Evolutionary conservation across 1,140 invertebrate species (phyloP).

Genomic region (Dolichoris vasculosae): DNA sequence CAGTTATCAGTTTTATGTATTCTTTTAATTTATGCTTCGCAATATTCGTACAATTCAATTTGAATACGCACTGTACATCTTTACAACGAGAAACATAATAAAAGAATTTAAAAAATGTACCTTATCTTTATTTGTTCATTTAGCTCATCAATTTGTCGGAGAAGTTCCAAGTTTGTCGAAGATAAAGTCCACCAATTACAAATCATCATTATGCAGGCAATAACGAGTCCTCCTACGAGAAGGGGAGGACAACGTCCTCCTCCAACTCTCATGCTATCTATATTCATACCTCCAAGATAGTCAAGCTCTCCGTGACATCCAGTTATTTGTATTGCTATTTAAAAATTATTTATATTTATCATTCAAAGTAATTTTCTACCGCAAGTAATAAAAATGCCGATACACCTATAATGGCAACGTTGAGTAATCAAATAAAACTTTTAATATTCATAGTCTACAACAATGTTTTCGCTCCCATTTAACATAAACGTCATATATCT

Average conservation of each 20-base stretch:
- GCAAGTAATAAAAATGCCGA: not conserved
- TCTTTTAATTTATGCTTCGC: not conserved
- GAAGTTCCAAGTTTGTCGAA: slow-evolving; percentile 72
- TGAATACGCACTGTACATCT: too few species aligned
- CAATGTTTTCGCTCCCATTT: not conserved
- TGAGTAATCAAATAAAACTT: not conserved
- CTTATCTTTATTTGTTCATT: slow-evolving; percentile 73
- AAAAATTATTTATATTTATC: not conserved
- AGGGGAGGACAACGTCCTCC: slow-evolving; percentile 74
- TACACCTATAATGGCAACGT: not conserved
- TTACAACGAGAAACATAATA: not conserved
- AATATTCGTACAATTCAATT: not conserved
- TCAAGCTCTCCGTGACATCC: not conserved
- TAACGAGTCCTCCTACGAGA: slow-evolving; percentile 68
- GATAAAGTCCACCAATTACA: slow-evolving; percentile 75
- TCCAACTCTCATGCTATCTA: slow-evolving; percentile 74
- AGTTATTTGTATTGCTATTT: slow-evolving; percentile 1
- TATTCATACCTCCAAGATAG: slow-evolving; percentile 66
- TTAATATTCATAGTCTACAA: not conserved
- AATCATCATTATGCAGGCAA: slow-evolving; percentile 71
- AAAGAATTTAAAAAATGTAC: slow-evolving; percentile 55
- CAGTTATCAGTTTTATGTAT: not conserved
- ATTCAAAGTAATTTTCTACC: not conserved
- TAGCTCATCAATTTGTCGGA: slow-evolving; percentile 72
- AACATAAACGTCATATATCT: slow-evolving; percentile 9